These are phyloP conservation scores for Phocoena phocoena DNA, from an alignment of 2,113 vertebrate species.

Conservation along the genomic window DNA sequence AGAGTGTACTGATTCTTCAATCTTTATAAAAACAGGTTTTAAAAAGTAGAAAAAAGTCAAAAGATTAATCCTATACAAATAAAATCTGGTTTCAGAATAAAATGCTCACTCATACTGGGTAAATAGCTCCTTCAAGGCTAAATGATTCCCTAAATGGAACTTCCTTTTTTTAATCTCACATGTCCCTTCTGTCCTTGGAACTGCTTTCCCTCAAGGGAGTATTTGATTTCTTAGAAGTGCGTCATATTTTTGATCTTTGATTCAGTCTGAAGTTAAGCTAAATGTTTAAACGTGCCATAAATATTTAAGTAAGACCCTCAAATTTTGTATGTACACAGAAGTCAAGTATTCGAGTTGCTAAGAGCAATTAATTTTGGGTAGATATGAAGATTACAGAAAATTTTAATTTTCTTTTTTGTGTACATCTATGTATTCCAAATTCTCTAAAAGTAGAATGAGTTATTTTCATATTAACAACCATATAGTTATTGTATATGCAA, in stretches of 20 bases:
- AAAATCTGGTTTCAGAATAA: conserved; percentile 61
- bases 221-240: conserved; percentile 15
- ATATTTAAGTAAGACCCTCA: conserved; percentile 20
- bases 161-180: conserved; percentile 20
- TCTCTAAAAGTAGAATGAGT: not conserved
- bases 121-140: conserved; percentile 60
- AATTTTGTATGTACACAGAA: conserved; percentile 4
- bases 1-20: not conserved
- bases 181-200: conserved; percentile 49
- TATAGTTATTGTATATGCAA: not conserved
- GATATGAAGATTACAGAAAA: not conserved
- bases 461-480: not conserved
- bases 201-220: conserved; percentile 35
- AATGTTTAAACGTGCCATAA: conserved; percentile 45
- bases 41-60: not conserved
- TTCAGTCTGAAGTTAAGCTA: conserved; percentile 29
- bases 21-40: conserved; percentile 53
- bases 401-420: not conserved
- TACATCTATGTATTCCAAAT: not conserved
- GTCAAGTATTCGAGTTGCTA: conserved; percentile 25
- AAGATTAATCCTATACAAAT: conserved; percentile 59
- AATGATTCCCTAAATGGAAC: conserved; percentile 54
- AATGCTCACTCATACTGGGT: conserved; percentile 25
- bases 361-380: not conserved
- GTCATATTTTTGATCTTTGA: conserved; percentile 28